Evolutionary conservation across 2,888 invertebrate genomes (phyloP), one percentile per base, ranked within the genome.

Genomic region (Calameuta pallipes): DNA sequence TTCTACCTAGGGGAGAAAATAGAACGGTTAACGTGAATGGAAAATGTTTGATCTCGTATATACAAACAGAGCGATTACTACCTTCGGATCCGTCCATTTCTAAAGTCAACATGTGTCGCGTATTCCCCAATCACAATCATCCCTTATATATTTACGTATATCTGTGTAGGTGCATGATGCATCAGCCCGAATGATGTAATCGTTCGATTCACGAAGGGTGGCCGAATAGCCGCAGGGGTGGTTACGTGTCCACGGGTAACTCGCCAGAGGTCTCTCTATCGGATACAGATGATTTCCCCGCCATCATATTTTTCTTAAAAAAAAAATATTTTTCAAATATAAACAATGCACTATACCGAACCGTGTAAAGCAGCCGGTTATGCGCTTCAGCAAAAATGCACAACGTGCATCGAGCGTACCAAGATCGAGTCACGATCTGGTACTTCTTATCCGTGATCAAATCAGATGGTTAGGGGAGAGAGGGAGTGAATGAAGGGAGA

Each of bases 141-240:
- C 56, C 56, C 56, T 23, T 56, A 56, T 56, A 56, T 56, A 56
- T 56, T 56, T 31, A 34, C 71, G 71, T 31, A 23, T 15, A 4
- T 71, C 30, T 11, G 71, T 71, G 30, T 33, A 71, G 80, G 84
- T 82, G 84, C 83, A 85, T 84, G 87, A 87, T 82, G 85, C 86
- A 83, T 84, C 84, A 83, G 84, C 81, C 80, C 79, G 85, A 83
- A 82, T 87, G 87, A 87, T 87, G 87, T 87, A 87, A 87, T 87
- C 85, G 85, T 87, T 86, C 85, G 86, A 85, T 37, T 85, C 83
- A 82, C 81, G 82, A 83, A 75, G 80, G 82, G 81, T 75, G 82
- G 82, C 82, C 83, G 86, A 86, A 85, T 84, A 81, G 85, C 81
- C 74, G 33, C 71, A 71, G 71, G 71, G 71, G 71, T 71, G 15